Evolutionary conservation across 2,797 vertebrate genomes (phyloP), one percentile per base, ranked within the genome.

Genomic region (Myripristis jacobus): DNA sequence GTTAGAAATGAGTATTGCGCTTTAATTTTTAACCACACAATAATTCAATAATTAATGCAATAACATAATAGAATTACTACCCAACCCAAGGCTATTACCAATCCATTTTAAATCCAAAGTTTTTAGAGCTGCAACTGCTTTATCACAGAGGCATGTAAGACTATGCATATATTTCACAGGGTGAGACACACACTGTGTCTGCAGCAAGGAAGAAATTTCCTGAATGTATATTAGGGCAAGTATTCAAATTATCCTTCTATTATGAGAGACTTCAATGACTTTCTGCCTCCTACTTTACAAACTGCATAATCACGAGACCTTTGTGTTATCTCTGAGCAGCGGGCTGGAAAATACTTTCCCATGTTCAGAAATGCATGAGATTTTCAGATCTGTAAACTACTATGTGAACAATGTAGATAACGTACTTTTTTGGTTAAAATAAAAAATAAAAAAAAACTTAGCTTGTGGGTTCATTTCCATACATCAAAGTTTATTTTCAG

Each of bases 321-420:
- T 79, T 58, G 63, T 74, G 77, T 78, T 83, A 64, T 88, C 63
- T 75, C 47, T n/a, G 66, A 66, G 61, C 71, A 56, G 50, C 41
- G 9, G 43, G 48, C 60, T 52, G 63, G 38, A 80, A 77, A 78
- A 77, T 22, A 60, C 29, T 54, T 53, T 70, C 43, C 19, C 43
- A 48, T 57, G 19, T 69, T 83, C 41, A 73, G n/a, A 56, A 70
- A 71, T 78, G 76, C 71, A 79, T 64, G 38, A 74, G 62, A 60
- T 59, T 69, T 78, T 69, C 48, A 69, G 55, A 64, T 73, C 70
- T 76, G 59, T 75, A 73, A 74, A 68, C 25, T 61, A 64, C 65
- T 66, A 22, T 75, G 68, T 82, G 73, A 84, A 84, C 70, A 77
- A 73, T 71, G 70, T 46, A 68, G 82, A 80, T 75, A 84, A 78